phyloP scores from a whole-genome alignment of 2,888 invertebrate genomes.

The Dynastes maya region DNA sequence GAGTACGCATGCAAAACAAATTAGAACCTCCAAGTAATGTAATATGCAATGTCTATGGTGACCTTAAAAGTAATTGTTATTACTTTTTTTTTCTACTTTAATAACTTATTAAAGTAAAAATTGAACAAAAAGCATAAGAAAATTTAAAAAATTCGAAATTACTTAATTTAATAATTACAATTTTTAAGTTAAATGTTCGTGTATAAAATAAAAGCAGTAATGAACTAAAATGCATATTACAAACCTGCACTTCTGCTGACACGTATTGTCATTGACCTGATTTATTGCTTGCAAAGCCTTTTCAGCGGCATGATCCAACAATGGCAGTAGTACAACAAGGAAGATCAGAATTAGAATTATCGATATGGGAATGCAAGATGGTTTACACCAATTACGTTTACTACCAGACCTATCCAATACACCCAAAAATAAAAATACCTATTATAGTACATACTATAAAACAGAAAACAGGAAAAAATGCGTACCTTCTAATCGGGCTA shows the following conservation, averaged over 20 bases:
- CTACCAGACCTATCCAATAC: conserved; percentile 71
- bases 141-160: not conserved
- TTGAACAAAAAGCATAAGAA: too few relatives aligned
- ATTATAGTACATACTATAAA: not conserved
- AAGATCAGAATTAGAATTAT: conserved; percentile 86
- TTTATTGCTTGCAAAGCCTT: conserved; percentile 66
- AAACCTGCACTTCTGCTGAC: conserved; percentile 80
- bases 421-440: conserved; percentile 17
- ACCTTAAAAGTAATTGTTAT: too few relatives aligned
- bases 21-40: too few relatives aligned
- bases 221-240: conserved; percentile 52
- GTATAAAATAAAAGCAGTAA: not conserved
- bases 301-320: conserved; percentile 81
- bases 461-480: conserved; percentile 52
- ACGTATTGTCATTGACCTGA: conserved; percentile 66
- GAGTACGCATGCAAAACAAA: too few relatives aligned
- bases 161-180: not conserved
- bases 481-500: conserved; percentile 75
- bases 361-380: conserved; percentile 88
- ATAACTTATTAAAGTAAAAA: too few relatives aligned
- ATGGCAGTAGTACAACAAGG: conserved; percentile 83
- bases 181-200: too few relatives aligned
- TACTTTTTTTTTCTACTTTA: too few relatives aligned
- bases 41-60: too few relatives aligned
- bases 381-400: conserved; percentile 81